phyloP scores from a whole-genome alignment of 2,888 invertebrate genomes.

The Drosophila sordidula region DNA sequence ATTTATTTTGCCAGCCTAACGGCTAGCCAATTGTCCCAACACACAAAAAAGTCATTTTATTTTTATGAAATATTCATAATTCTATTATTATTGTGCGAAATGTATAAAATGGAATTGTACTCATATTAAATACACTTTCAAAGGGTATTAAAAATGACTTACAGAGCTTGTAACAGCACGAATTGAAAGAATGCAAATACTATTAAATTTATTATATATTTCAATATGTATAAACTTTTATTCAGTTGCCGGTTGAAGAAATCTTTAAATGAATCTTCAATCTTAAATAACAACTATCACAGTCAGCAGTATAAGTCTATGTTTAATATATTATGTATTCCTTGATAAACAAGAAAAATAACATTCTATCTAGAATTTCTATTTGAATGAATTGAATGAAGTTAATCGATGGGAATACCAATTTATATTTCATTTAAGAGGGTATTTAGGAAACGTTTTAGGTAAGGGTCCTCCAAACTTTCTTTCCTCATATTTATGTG shows the following conservation, averaged over 20 bases:
- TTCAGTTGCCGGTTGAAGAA: too few relatives aligned
- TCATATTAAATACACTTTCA: constrained; percentile 43
- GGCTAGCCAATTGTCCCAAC: constrained; percentile 17
- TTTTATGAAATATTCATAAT: constrained; percentile 73
- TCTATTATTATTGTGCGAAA: constrained; percentile 64
- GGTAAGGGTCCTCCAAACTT: not conserved
- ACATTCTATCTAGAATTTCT: not conserved
- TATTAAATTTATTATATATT: not conserved
- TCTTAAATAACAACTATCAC: too few relatives aligned
- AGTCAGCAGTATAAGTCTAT: too few relatives aligned
- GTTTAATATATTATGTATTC: not conserved
- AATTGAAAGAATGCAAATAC: too few relatives aligned
- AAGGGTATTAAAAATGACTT: not conserved
- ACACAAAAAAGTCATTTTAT: constrained; percentile 35
- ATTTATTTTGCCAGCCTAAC: constrained; percentile 42
- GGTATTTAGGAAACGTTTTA: constrained; percentile 25
- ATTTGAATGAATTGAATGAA: not conserved
- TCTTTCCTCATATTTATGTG: constrained; percentile 18
- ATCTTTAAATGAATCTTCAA: too few relatives aligned
- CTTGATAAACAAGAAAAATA: not conserved
- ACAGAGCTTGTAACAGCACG: not conserved
- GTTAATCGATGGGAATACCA: not conserved
- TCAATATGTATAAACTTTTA: not conserved
- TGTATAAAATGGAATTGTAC: constrained; percentile 37
- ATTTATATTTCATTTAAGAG: constrained; percentile 13